Evolutionary conservation across 2,113 vertebrate genomes (phyloP).

Genomic region (Burhinus bistriatus): DNA sequence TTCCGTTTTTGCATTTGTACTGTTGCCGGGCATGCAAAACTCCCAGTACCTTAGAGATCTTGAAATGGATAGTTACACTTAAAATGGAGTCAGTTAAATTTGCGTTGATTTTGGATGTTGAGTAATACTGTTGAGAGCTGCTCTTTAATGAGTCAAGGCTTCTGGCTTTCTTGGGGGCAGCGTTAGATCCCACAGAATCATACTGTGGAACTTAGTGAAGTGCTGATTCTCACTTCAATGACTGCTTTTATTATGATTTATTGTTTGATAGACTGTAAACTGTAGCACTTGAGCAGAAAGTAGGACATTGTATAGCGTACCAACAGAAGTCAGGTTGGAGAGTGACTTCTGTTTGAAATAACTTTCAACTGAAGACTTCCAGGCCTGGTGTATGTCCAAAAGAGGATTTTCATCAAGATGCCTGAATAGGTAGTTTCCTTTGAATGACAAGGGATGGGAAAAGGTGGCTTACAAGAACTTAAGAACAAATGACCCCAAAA

Average conservation of each 20-base stretch:
- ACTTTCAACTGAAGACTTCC: background rate
- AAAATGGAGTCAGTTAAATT: background rate
- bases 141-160: background rate
- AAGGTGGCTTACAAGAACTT: background rate
- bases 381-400: background rate
- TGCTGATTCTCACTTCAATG: background rate
- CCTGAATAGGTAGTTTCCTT: background rate
- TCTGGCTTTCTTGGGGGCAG: background rate
- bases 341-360: background rate
- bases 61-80: background rate
- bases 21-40: background rate
- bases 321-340: background rate
- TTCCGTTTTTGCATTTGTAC: background rate
- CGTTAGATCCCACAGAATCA: background rate
- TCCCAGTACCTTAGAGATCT: background rate
- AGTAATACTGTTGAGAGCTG: background rate
- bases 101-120: background rate
- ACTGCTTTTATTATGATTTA: background rate
- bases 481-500: background rate
- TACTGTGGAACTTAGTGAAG: background rate
- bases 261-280: background rate
- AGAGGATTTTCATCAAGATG: background rate
- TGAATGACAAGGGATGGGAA: background rate
- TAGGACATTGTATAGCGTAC: background rate
- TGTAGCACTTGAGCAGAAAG: background rate